phyloP scores from a whole-genome alignment of 2,113 vertebrate species.

The Orycteropus afer region DNA sequence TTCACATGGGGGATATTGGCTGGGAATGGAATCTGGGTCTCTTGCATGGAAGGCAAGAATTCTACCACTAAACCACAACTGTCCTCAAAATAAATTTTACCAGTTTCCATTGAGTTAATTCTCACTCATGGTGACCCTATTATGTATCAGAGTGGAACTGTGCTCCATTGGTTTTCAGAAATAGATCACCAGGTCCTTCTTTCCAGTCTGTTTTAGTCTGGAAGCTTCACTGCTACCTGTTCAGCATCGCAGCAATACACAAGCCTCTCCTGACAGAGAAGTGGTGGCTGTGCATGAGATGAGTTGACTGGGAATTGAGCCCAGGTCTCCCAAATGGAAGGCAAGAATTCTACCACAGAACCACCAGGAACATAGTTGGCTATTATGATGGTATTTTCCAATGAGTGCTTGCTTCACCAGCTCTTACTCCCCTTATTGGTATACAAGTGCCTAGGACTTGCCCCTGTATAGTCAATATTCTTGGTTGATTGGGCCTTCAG shows the following conservation, averaged over 20 bases:
- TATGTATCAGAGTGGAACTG: not conserved
- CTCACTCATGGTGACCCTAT: not conserved
- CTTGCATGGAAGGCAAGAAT: not conserved
- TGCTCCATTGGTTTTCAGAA: not conserved
- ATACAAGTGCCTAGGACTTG: not conserved
- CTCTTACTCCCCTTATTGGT: not conserved
- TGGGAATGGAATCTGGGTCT: not conserved
- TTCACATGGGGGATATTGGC: not conserved
- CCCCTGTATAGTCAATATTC: not conserved
- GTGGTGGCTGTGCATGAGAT: too few relatives aligned
- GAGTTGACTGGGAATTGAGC: too few relatives aligned
- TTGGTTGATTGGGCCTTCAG: not conserved
- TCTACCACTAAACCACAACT: too few relatives aligned
- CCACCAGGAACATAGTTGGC: not conserved
- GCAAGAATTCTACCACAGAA: not conserved
- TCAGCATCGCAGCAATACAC: not conserved
- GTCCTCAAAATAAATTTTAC: not conserved
- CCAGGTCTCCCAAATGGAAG: not conserved
- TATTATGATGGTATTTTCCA: not conserved
- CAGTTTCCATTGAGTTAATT: not conserved
- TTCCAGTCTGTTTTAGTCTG: not conserved
- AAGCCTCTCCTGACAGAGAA: not conserved
- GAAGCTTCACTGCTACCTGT: not conserved
- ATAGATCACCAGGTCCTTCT: not conserved
- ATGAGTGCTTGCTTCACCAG: not conserved